These are phyloP conservation scores for Apamea epomidion DNA, from an alignment of 2,888 invertebrate species.

Conservation along the genomic window DNA sequence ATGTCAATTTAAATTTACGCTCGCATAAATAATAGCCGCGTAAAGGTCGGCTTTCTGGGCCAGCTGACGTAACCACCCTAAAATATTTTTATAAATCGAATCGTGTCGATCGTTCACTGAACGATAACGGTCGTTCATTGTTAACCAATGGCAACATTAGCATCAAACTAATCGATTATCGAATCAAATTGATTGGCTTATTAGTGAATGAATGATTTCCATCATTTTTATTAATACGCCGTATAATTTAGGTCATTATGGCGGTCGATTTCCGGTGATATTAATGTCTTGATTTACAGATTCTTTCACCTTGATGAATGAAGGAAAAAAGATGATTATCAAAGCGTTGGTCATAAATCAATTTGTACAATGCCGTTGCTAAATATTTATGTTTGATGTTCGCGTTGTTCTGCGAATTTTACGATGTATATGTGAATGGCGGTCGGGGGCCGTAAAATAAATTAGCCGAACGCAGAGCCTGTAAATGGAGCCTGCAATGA, in stretches of 20 bases:
- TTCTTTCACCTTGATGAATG: constrained; percentile 39
- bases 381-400: constrained; percentile 70
- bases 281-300: constrained; percentile 55
- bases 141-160: constrained; percentile 60
- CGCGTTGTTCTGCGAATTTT: constrained; percentile 68
- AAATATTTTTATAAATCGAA: constrained; percentile 63
- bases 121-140: constrained; percentile 63
- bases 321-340: constrained; percentile 51
- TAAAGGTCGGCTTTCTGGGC: constrained; percentile 73
- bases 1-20: constrained; percentile 70
- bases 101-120: constrained; percentile 44
- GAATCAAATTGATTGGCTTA: constrained; percentile 64
- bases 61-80: constrained; percentile 72
- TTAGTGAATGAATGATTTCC: constrained; percentile 60
- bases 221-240: constrained; percentile 55
- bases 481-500: constrained; percentile 63
- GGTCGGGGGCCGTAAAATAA: constrained; percentile 74
- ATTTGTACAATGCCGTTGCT: constrained; percentile 72
- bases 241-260: constrained; percentile 57
- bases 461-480: constrained; percentile 74
- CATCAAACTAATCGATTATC: constrained; percentile 56
- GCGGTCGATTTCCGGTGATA: constrained; percentile 45
- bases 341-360: constrained; percentile 73
- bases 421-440: constrained; percentile 55
- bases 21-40: constrained; percentile 68